Evolutionary conservation across 2,113 vertebrate genomes (phyloP).

Genomic region (Micronycteris hirsuta): DNA sequence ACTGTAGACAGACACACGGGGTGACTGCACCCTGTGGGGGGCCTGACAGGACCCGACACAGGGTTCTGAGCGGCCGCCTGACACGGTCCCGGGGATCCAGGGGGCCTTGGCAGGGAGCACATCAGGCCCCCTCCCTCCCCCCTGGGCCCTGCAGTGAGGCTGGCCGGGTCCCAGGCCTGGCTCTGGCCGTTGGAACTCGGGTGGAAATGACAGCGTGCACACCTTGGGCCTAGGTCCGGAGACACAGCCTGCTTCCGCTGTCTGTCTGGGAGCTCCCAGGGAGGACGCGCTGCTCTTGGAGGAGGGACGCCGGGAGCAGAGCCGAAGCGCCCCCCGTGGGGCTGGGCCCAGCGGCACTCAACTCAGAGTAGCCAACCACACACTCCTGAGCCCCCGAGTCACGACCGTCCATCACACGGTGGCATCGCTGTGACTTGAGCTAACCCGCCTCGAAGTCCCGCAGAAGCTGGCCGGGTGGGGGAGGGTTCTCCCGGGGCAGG

Average conservation of each 20-base stretch:
- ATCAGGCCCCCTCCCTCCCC: accelerated
- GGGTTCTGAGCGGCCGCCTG: no score
- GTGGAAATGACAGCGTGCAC: accelerated
- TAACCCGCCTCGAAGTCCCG: no score
- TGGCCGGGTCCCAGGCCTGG: background rate
- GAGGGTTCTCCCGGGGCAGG: no score
- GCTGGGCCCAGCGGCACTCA: accelerated
- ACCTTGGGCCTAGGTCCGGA: accelerated
- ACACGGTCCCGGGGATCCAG: accelerated
- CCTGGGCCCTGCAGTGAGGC: accelerated
- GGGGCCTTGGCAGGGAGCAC: background rate
- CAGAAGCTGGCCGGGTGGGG: accelerated
- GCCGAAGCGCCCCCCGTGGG: background rate
- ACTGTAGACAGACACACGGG: accelerated
- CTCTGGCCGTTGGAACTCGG: accelerated
- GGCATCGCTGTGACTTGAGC: no score
- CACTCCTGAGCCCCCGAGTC: accelerated
- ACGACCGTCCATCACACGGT: accelerated
- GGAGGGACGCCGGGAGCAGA: accelerated
- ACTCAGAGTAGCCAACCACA: accelerated
- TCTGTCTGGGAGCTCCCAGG: background rate
- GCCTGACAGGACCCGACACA: accelerated
- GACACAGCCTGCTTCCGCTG: accelerated
- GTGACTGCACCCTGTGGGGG: accelerated
- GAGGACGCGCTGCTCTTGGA: accelerated